Percentiles rank a stretch among this genome's conserved stretches.
These are phyloP conservation scores for Zenarchopterus dispar DNA, from an alignment of 2,797 vertebrate genomes.

Conservation along the genomic window DNA sequence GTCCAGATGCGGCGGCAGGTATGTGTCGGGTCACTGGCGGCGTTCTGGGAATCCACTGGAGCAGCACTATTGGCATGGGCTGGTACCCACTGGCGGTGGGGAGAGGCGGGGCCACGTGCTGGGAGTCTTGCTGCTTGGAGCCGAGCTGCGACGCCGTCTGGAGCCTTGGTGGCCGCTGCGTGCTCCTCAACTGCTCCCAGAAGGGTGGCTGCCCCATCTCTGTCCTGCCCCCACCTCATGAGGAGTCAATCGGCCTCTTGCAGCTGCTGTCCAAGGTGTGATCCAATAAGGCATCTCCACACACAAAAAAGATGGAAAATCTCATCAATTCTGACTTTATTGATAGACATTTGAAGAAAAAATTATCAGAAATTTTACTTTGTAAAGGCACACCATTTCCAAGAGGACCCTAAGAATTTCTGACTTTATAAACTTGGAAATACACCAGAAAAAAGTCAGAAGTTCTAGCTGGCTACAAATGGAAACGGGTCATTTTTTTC, in stretches of 20 bases:
- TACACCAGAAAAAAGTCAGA: too few relatives aligned
- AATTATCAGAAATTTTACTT: too few relatives aligned
- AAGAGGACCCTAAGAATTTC: too few relatives aligned
- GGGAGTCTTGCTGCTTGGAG: slow-evolving; percentile 88
- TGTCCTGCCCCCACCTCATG: slow-evolving; percentile 73
- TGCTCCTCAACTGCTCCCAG: slow-evolving; percentile 86
- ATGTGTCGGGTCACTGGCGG: slow-evolving; percentile 81
- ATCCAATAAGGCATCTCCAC: too few relatives aligned
- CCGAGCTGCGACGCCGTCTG: slow-evolving; percentile 89
- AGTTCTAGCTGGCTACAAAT: too few relatives aligned
- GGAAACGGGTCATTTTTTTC: too few relatives aligned
- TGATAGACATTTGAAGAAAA: too few relatives aligned
- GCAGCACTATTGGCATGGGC: slow-evolving; percentile 73
- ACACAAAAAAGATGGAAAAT: too few relatives aligned
- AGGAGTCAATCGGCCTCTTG: slow-evolving; percentile 80
- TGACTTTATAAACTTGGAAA: too few relatives aligned
- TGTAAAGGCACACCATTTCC: too few relatives aligned
- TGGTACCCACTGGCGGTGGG: slow-evolving; percentile 78
- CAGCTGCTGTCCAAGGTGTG: slow-evolving; percentile 77
- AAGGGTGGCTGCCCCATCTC: slow-evolving; percentile 78
- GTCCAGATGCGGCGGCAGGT: slow-evolving; percentile 66
- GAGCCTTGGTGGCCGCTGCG: slow-evolving; percentile 89
- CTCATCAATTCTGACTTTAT: too few relatives aligned
- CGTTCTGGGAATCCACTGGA: slow-evolving; percentile 82
- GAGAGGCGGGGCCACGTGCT: slow-evolving; percentile 73